Evolutionary conservation across 2,113 vertebrate species (phyloP).

Genomic region (Oryzias woworae): DNA sequence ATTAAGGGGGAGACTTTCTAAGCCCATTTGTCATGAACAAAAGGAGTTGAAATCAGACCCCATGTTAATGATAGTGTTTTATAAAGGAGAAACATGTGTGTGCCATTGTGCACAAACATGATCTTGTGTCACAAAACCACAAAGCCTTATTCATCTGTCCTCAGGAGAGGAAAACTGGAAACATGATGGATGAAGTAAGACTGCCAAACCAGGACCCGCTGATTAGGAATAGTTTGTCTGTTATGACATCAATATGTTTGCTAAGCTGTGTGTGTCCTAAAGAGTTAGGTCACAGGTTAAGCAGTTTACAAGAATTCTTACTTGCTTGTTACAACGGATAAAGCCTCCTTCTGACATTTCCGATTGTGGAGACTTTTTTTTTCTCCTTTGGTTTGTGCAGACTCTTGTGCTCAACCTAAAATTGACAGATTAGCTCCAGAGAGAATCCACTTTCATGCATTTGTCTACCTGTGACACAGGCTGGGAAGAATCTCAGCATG

Average conservation of each 20-base stretch:
- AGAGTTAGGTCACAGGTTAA: constrained; percentile 30
- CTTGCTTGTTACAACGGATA: constrained; percentile 44
- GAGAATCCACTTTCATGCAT: constrained; percentile 50
- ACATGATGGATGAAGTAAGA: too few species aligned
- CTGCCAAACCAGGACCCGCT: not conserved
- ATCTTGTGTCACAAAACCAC: not conserved
- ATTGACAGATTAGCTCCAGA: constrained; percentile 55
- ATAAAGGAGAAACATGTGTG: too few species aligned
- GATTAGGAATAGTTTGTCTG: not conserved
- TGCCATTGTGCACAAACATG: not conserved
- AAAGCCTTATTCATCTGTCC: not conserved
- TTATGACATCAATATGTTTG: not conserved
- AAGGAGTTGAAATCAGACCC: too few species aligned
- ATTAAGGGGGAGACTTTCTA: too few species aligned
- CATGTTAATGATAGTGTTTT: too few species aligned
- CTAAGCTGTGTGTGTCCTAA: not conserved
- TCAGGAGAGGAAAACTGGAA: not conserved
- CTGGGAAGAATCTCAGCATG: not conserved
- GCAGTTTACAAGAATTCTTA: constrained; percentile 58
- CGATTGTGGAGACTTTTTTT: constrained; percentile 37
- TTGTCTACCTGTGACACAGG: constrained; percentile 22
- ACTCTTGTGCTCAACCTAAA: constrained; percentile 48
- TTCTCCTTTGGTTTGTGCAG: constrained; percentile 35
- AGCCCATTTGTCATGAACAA: too few species aligned
- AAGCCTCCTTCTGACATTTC: constrained; percentile 35